Conservation (phyloP, 2,797 vertebrate species). For the Girardinus metallicus region DNA sequence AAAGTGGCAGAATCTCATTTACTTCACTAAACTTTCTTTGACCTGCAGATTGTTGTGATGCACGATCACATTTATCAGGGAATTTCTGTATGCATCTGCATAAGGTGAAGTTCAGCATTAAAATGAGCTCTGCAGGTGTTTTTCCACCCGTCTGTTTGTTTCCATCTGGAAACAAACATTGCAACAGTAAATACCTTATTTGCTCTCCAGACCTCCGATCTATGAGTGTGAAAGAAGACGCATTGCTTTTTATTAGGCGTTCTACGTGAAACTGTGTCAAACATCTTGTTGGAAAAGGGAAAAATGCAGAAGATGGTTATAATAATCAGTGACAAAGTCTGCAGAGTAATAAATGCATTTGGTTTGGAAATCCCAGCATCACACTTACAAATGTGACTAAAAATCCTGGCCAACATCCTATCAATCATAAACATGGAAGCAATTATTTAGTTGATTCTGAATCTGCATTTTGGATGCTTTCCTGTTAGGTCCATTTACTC, state of each 20-base stretch:
- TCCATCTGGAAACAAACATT: background rate
- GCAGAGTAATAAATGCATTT: background rate
- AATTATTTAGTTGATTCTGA: background rate
- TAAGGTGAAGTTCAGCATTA: background rate
- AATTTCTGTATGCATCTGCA: background rate
- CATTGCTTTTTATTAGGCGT: background rate
- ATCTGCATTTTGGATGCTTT: background rate
- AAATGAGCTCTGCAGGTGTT: background rate
- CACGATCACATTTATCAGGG: background rate
- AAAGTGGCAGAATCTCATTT: slow-evolving; percentile 46
- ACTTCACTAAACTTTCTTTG: slow-evolving; percentile 25
- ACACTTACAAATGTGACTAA: background rate
- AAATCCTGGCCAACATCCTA: background rate
- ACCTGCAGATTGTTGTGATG: slow-evolving; percentile 13
- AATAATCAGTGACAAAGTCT: background rate
- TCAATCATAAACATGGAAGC: background rate
- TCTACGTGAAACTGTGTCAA: background rate
- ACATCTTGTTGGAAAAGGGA: background rate
- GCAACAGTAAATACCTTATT: background rate
- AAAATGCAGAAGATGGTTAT: background rate
- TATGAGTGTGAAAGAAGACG: background rate
- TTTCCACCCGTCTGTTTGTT: background rate
- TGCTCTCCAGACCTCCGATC: background rate
- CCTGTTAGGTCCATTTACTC: background rate
- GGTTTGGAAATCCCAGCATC: background rate